phyloP scores from a whole-genome alignment of 2,113 vertebrate genomes.

The Trachemys scripta region DNA sequence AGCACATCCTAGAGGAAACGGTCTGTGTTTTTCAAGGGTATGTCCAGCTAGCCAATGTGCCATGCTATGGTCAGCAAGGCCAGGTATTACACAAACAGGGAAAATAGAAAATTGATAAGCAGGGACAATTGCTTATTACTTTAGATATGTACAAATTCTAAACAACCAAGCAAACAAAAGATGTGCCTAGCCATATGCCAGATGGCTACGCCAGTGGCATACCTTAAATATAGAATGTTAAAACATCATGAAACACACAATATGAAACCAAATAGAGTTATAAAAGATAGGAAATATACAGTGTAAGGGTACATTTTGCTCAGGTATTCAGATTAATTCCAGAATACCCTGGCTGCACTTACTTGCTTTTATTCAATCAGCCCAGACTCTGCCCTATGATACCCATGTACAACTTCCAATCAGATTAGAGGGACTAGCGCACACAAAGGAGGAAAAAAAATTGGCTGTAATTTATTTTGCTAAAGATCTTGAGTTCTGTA shows the following conservation, averaged over 20 bases:
- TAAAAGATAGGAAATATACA: not conserved
- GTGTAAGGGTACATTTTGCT: not conserved
- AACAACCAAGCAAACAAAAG: not conserved
- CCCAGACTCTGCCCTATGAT: not conserved
- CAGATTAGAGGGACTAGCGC: not conserved
- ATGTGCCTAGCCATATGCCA: not conserved
- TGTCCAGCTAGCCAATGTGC: not conserved
- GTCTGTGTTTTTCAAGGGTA: not conserved
- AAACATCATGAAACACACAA: not conserved
- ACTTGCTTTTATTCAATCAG: not conserved
- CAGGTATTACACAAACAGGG: rapidly evolving
- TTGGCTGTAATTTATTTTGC: not conserved
- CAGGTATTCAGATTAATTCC: not conserved
- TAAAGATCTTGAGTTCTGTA: not conserved
- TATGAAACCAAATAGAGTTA: not conserved
- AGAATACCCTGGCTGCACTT: not conserved
- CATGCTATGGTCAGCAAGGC: not conserved
- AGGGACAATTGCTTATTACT: not conserved
- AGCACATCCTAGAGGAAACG: not conserved
- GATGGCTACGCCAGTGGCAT: not conserved
- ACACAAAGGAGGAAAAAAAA: rapidly evolving
- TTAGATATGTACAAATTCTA: not conserved
- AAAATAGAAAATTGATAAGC: not conserved
- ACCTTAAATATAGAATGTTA: not conserved
- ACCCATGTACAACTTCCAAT: not conserved